phyloP scores from a whole-genome alignment of 2,888 invertebrate genomes.

The Dichetophora obliterata region DNA sequence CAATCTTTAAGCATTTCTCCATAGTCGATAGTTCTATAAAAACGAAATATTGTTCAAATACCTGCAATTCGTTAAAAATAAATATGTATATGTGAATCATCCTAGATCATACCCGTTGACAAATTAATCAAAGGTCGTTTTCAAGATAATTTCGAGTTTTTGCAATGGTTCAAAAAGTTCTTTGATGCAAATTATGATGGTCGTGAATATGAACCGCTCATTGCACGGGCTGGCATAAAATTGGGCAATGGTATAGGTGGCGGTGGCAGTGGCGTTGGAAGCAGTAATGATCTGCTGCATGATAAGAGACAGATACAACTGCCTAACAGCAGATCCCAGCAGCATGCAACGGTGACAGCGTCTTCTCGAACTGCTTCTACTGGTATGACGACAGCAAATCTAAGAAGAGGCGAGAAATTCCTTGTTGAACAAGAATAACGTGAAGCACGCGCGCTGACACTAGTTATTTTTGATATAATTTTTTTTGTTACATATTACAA shows the following conservation, averaged over 20 bases:
- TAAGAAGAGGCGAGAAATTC: conserved; percentile 29
- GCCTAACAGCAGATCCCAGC: conserved; percentile 51
- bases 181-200: conserved; percentile 99
- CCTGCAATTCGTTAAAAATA: background rate
- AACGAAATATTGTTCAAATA: background rate
- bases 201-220: conserved; percentile 93
- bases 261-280: conserved; percentile 74
- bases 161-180: conserved; percentile 99
- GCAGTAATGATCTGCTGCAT: conserved; percentile 63
- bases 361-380: conserved; percentile 47
- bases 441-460: conserved; percentile 30
- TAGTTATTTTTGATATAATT: background rate
- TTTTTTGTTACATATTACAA: background rate
- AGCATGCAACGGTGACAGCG: conserved; percentile 44
- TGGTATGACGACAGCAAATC: conserved; percentile 40
- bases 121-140: conserved; percentile 99
- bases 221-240: conserved; percentile 85
- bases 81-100: background rate
- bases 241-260: conserved; percentile 79
- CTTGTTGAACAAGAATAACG: conserved; percentile 17
- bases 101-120: conserved; percentile 97
- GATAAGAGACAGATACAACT: conserved; percentile 65
- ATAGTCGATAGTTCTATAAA: background rate
- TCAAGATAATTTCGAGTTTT: conserved; percentile 99
- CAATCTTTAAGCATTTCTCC: background rate